phyloP scores from a whole-genome alignment of 2,797 vertebrate species.

The Xenopus petersii region DNA sequence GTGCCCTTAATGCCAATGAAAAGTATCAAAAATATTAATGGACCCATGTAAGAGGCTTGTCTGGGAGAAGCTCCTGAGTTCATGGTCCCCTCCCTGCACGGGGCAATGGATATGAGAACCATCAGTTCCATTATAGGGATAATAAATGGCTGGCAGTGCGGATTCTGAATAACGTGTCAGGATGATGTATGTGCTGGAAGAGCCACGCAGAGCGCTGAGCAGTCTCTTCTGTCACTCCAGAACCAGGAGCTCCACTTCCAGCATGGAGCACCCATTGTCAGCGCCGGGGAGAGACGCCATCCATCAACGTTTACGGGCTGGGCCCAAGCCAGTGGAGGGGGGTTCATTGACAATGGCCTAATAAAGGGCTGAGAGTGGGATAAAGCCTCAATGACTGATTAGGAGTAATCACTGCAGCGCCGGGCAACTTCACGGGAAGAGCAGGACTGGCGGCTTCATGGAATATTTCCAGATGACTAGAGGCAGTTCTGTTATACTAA shows the following conservation, averaged over 20 bases:
- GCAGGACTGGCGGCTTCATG: neutral
- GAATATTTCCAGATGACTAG: neutral
- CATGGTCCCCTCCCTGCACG: neutral
- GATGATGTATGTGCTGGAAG: constrained; percentile 18
- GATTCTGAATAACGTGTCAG: constrained; percentile 23
- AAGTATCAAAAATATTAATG: too few species aligned
- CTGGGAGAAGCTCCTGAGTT: neutral
- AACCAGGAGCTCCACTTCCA: constrained; percentile 28
- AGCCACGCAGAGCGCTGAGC: constrained; percentile 30
- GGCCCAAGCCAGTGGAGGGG: constrained; percentile 17
- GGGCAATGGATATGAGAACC: constrained; percentile 8
- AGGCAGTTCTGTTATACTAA: too few species aligned
- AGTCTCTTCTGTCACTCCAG: constrained; percentile 37
- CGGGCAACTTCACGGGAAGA: neutral
- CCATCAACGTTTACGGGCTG: constrained; percentile 42
- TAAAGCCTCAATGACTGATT: neutral
- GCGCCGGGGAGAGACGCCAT: constrained; percentile 24
- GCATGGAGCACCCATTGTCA: constrained; percentile 33
- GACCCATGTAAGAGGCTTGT: neutral
- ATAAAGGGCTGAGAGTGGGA: neutral
- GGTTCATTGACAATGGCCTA: constrained; percentile 16
- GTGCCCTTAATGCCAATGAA: too few species aligned
- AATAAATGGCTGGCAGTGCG: constrained; percentile 35
- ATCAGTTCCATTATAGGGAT: constrained; percentile 12
- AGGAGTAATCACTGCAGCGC: neutral